phyloP scores from a whole-genome alignment of 2,113 vertebrate genomes.

The Peromyscus californicus region DNA sequence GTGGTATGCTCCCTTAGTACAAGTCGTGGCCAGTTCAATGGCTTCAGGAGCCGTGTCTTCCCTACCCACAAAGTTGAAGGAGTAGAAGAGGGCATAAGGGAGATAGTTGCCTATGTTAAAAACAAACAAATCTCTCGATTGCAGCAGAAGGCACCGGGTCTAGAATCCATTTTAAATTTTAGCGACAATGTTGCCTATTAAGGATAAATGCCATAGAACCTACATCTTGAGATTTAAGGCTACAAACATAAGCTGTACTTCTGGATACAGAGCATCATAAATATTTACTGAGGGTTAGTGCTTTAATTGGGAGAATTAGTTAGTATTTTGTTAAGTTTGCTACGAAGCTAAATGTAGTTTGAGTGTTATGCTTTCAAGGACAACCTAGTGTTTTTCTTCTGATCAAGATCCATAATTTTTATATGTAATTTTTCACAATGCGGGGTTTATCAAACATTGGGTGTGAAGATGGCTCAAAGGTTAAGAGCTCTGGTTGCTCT shows the following conservation, averaged over 20 bases:
- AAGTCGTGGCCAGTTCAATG: not conserved
- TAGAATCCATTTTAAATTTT: conserved; percentile 38
- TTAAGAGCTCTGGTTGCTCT: not conserved
- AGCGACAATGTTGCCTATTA: not conserved
- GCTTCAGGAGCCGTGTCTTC: not conserved
- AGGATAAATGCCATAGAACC: not conserved
- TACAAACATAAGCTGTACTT: not conserved
- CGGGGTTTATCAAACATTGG: conserved; percentile 18
- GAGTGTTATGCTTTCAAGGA: conserved; percentile 1
- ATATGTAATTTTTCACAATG: conserved; percentile 12
- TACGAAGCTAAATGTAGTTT: conserved; percentile 55
- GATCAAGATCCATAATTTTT: conserved; percentile 30
- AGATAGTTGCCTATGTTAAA: conserved; percentile 30
- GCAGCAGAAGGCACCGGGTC: conserved; percentile 1
- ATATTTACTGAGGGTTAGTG: conserved; percentile 4
- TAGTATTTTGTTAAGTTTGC: conserved; percentile 45
- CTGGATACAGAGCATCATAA: not conserved
- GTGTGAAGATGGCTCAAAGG: not conserved
- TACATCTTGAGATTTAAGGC: conserved; percentile 50
- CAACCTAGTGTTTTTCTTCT: not conserved
- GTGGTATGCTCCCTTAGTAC: not conserved
- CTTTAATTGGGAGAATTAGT: conserved; percentile 12
- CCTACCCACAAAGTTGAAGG: not conserved
- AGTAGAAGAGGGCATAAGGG: not conserved
- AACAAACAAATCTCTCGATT: not conserved